Percentiles rank a stretch among this genome's conserved stretches.
These are phyloP conservation scores for Thera obeliscata DNA, from an alignment of 2,888 invertebrate species.

Conservation along the genomic window DNA sequence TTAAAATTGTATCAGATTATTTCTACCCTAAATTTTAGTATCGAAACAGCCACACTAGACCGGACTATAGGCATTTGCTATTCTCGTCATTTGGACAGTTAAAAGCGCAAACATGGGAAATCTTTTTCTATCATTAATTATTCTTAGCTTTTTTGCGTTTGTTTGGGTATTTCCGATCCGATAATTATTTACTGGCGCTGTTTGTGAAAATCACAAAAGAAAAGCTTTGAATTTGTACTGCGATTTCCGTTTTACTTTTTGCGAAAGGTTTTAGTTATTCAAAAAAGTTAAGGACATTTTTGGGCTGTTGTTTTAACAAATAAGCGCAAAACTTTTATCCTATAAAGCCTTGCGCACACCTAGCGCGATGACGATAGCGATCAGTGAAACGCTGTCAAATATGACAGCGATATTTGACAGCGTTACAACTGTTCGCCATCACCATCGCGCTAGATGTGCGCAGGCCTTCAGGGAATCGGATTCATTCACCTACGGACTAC, in stretches of 20 bases:
- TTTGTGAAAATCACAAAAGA: conserved; percentile 20
- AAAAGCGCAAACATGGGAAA: conserved; percentile 58
- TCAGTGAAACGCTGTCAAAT: too few species aligned
- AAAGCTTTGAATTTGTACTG: conserved; percentile 11
- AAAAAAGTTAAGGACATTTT: not conserved
- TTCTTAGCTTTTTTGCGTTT: conserved; percentile 48
- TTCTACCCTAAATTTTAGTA: not conserved
- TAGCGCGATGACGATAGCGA: too few species aligned
- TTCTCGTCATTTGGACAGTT: conserved; percentile 55
- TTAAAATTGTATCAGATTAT: too few species aligned
- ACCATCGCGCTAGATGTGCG: too few species aligned
- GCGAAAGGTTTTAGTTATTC: not conserved
- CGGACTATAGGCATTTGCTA: conserved; percentile 45
- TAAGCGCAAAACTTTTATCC: too few species aligned
- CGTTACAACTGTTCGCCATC: too few species aligned
- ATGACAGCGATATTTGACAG: too few species aligned
- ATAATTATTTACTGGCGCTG: conserved; percentile 30
- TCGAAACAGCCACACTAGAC: not conserved
- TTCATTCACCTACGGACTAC: too few species aligned
- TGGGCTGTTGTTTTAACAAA: not conserved
- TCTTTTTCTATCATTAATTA: conserved; percentile 68
- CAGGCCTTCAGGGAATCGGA: too few species aligned
- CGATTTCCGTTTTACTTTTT: conserved; percentile 11
- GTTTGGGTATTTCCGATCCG: conserved; percentile 34
- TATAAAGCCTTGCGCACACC: too few species aligned